phyloP scores from a whole-genome alignment of 2,888 invertebrate genomes.

The Sminthurinus aureus region DNA sequence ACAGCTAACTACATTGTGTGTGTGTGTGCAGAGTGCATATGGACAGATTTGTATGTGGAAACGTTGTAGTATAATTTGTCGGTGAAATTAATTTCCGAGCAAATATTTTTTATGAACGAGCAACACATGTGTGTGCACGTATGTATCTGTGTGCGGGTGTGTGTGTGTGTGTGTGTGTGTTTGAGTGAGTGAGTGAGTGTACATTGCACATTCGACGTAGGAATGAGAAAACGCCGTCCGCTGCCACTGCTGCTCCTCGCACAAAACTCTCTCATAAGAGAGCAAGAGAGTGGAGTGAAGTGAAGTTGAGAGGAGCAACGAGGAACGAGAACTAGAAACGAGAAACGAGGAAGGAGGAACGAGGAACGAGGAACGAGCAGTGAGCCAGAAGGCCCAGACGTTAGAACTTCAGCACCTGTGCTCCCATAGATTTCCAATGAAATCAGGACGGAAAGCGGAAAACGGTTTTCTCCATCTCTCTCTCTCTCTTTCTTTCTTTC shows the following conservation, averaged over 20 bases:
- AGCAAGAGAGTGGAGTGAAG: conserved; percentile 17
- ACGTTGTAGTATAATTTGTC: conserved; percentile 37
- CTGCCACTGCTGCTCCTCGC: too few relatives aligned
- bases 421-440: conserved; percentile 53
- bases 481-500: conserved; percentile 13
- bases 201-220: too few relatives aligned
- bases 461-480: background rate
- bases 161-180: too few relatives aligned
- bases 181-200: too few relatives aligned
- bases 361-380: background rate
- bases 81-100: conserved; percentile 51
- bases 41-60: background rate
- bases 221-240: too few relatives aligned
- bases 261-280: too few relatives aligned
- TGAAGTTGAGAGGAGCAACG: background rate
- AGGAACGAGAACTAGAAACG: too few relatives aligned
- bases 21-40: background rate
- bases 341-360: too few relatives aligned
- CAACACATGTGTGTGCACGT: conserved; percentile 49
- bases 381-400: background rate
- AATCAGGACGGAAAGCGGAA: conserved; percentile 43
- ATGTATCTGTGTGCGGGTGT: background rate
- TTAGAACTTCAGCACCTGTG: conserved; percentile 46
- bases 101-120: conserved; percentile 50
- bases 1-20: background rate